Percentiles rank a stretch among this genome's conserved stretches.
Evolutionary conservation across 1,140 invertebrate genomes (phyloP).

Genomic region (Diorhabda elongata): DNA sequence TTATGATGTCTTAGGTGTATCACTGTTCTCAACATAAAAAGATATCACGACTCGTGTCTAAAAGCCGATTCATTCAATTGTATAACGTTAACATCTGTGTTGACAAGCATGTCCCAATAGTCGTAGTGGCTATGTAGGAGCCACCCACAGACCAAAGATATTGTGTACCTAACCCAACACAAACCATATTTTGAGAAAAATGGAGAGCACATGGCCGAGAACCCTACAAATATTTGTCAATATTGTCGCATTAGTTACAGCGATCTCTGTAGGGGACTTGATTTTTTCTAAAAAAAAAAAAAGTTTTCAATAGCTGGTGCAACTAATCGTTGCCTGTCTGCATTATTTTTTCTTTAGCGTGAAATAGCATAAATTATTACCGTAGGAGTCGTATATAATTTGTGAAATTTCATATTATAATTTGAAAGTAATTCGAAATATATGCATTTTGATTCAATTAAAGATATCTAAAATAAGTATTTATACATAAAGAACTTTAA

Average conservation of each 20-base stretch:
- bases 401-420: too few relatives aligned
- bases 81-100: not conserved
- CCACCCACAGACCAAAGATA: not conserved
- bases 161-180: not conserved
- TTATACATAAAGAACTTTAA: too few relatives aligned
- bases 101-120: slow-evolving; percentile 1
- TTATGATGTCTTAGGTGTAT: not conserved
- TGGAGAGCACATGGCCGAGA: not conserved
- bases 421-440: too few relatives aligned
- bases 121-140: not conserved
- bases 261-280: too few relatives aligned
- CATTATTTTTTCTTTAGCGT: too few relatives aligned
- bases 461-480: too few relatives aligned
- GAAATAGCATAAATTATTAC: too few relatives aligned
- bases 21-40: not conserved
- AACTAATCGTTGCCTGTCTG: too few relatives aligned
- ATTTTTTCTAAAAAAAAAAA: too few relatives aligned
- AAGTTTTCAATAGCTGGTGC: too few relatives aligned
- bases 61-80: not conserved
- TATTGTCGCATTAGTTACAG: not conserved
- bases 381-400: too few relatives aligned
- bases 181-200: not conserved
- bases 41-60: not conserved
- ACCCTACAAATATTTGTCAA: not conserved
- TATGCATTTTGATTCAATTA: too few relatives aligned